Conservation (phyloP, 2,797 vertebrate genomes). For the Sphaeramia orbicularis region DNA sequence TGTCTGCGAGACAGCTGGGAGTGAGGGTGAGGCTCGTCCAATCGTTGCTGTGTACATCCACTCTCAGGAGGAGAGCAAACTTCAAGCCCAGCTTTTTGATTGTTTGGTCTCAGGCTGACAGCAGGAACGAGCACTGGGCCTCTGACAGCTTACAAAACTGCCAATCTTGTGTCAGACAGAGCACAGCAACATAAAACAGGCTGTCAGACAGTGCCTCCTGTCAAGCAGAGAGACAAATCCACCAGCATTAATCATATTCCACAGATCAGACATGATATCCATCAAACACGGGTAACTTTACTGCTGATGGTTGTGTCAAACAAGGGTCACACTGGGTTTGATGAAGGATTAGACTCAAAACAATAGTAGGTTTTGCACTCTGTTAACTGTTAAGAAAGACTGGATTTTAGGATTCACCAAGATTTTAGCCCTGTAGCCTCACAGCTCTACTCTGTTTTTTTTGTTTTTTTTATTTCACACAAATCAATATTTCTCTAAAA, state of each 20-base stretch:
- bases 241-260: constrained; percentile 48
- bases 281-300: constrained; percentile 33
- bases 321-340: background rate
- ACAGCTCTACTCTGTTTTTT: no score
- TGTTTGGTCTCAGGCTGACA: constrained; percentile 55
- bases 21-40: constrained; percentile 9
- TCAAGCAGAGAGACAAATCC: constrained; percentile 26
- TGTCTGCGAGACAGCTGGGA: constrained; percentile 34
- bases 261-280: constrained; percentile 19
- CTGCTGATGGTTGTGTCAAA: background rate
- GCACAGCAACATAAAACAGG: constrained; percentile 40
- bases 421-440: no score
- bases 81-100: constrained; percentile 27
- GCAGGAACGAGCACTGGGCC: constrained; percentile 37
- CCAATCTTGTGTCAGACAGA: constrained; percentile 49
- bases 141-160: constrained; percentile 53
- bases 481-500: no score
- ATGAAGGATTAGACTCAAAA: background rate
- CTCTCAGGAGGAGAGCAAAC: constrained; percentile 20
- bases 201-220: constrained; percentile 37
- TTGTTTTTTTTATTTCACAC: no score
- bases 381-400: no score
- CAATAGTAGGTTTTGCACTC: no score
- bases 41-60: constrained; percentile 26
- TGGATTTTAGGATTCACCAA: no score